Percentiles rank a stretch among this genome's conserved stretches.
Conservation (phyloP, 2,888 invertebrate species). For the Drosophila trichaetosa region DNA sequence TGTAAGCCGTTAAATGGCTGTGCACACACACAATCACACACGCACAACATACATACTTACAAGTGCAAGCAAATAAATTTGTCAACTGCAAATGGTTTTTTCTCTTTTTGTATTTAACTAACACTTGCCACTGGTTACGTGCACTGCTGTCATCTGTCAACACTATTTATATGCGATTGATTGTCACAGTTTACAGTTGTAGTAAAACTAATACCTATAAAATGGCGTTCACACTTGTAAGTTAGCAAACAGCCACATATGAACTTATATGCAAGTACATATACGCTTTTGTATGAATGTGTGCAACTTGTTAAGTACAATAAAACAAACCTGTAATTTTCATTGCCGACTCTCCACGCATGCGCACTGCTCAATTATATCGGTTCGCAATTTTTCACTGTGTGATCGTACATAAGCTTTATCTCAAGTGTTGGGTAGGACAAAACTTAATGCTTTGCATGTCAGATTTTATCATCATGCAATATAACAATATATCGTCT, state of each 20-base stretch:
- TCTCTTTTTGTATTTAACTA: background rate
- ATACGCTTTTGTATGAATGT: background rate
- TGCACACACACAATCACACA: slow-evolving; percentile 22
- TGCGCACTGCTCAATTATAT: slow-evolving; percentile 53
- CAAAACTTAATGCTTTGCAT: slow-evolving; percentile 17
- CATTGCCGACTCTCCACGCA: slow-evolving; percentile 59
- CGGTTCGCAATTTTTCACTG: slow-evolving; percentile 53
- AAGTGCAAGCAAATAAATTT: slow-evolving; percentile 21
- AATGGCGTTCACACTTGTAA: slow-evolving; percentile 41
- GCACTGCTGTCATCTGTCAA: slow-evolving; percentile 8
- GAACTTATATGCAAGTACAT: background rate
- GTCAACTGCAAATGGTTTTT: slow-evolving; percentile 26
- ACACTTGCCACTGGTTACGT: slow-evolving; percentile 7
- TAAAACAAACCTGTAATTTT: slow-evolving; percentile 58
- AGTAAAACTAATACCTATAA: slow-evolving; percentile 27
- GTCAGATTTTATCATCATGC: slow-evolving; percentile 28
- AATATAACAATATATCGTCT: slow-evolving; percentile 6
- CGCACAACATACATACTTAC: slow-evolving; percentile 4
- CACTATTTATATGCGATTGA: slow-evolving; percentile 6
- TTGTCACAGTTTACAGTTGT: slow-evolving; percentile 11
- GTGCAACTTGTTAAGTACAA: slow-evolving; percentile 23
- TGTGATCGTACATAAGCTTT: slow-evolving; percentile 53
- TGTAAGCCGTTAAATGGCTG: slow-evolving; percentile 40
- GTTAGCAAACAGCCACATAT: slow-evolving; percentile 12
- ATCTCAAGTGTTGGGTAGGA: slow-evolving; percentile 38